Base-by-base conservation (phyloP, 2,797 vertebrate species). In the Phylloscopus collybita region DNA sequence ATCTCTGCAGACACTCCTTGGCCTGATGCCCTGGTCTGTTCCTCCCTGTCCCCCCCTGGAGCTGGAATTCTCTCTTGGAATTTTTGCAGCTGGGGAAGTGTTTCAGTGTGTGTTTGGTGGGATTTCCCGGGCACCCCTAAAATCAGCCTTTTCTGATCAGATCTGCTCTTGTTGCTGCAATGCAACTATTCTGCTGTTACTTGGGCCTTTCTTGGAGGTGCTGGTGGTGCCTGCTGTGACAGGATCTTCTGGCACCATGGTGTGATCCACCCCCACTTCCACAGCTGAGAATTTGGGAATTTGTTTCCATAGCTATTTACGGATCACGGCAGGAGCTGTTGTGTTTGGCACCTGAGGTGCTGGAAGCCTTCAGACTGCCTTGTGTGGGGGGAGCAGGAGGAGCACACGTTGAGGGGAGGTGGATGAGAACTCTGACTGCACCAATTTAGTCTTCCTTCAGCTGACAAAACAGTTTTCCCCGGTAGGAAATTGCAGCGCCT, bases 381-480 rank as follows among this genome's bases (percentile, higher is more conserved):
- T 4, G 4, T 16, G 69, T 29, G 12, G 61, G 60, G 60, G 47
- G 16, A 34, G n/a, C 3, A 23, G 84, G 50, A 74, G 81, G 30
- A 86, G 42, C 26, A 34, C 34, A 34, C 6, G 2, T 45, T 29
- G 64, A 57, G 42, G 53, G 59, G 42, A 91, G 73, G 47, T 53
- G 69, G 80, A 29, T 86, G 78, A 81, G 84, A 75, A 86, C 54
- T 61, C 66, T 10, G n/a, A 47, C 53, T 56, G 50, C 36, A 20
- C 61, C 89, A 53, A 32, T 93, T 95, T 74, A 71, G 26, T 53
- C 76, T 86, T 90, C 72, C 80, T 60, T 60, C 65, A 91, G 90
- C 90, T 94, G 86, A 86, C 85, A 88, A 88, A 94, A 86, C 69
- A 80, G 45, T 64, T 88, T 83, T 81, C 22, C 38, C 70, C 30